phyloP scores from a whole-genome alignment of 92 coral and sea anemone genomes.

The Heteractis magnifica region DNA sequence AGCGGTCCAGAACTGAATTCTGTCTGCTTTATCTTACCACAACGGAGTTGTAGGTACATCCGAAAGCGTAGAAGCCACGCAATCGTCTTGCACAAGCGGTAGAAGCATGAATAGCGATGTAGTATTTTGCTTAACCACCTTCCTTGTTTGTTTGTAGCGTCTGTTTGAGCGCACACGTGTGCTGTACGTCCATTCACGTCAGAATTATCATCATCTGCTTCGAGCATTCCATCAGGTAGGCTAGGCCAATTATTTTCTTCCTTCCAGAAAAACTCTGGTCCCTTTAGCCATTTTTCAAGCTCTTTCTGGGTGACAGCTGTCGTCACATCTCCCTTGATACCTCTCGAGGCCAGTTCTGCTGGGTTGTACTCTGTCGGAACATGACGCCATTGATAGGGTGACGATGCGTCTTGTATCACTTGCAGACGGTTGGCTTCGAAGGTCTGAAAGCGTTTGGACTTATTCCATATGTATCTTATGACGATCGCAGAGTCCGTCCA shows the following conservation, averaged over 20 bases:
- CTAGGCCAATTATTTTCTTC: slow-evolving; percentile 9
- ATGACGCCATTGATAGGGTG: slow-evolving; percentile 17
- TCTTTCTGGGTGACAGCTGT: neutral
- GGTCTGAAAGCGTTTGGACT: slow-evolving; percentile 17
- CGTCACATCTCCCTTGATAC: neutral
- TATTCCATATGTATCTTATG: slow-evolving; percentile 26
- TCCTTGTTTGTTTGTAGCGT: neutral
- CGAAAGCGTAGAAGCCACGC: slow-evolving; percentile 13
- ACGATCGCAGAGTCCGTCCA: slow-evolving; percentile 38
- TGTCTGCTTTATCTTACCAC: neutral
- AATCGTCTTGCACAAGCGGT: neutral
- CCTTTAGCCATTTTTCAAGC: slow-evolving; percentile 1
- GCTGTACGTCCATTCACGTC: neutral
- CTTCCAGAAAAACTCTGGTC: slow-evolving; percentile 10
- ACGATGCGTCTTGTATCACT: slow-evolving; percentile 14
- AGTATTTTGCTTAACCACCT: neutral
- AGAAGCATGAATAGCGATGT: neutral
- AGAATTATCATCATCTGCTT: neutral
- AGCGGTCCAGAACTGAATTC: neutral
- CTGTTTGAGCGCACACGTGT: neutral
- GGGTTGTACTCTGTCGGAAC: slow-evolving; percentile 6
- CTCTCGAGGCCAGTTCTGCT: slow-evolving; percentile 20
- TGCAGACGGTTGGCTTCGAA: slow-evolving; percentile 27
- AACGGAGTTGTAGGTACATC: neutral
- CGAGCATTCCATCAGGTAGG: neutral